A percentile compares a stretch with the other conserved stretches of the same genome.
These are phyloP conservation scores for Bombus consobrinus DNA, from an alignment of 1,140 invertebrate genomes.

Conservation along the genomic window DNA sequence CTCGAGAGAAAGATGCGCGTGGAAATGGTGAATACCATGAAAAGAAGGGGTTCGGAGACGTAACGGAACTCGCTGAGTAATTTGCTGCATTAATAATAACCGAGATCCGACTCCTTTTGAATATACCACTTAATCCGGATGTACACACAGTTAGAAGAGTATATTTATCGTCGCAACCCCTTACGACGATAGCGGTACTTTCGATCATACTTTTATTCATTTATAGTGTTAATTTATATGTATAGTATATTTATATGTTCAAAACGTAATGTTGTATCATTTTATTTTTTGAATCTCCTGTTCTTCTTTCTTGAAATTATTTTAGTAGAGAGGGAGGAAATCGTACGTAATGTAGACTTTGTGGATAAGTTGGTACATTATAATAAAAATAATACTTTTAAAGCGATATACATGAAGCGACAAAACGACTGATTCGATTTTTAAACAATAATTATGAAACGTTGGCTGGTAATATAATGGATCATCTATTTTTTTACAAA, in stretches of 20 bases:
- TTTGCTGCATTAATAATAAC: slow-evolving; percentile 76
- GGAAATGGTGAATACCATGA: slow-evolving; percentile 28
- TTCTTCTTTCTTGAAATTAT: neutral
- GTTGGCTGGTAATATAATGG: too few relatives aligned
- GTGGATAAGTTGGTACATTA: too few relatives aligned
- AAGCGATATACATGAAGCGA: too few relatives aligned
- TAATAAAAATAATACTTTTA: too few relatives aligned
- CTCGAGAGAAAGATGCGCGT: slow-evolving; percentile 17
- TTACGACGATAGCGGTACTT: neutral
- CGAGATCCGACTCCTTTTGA: slow-evolving; percentile 44
- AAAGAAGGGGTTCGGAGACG: slow-evolving; percentile 11
- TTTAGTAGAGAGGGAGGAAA: neutral
- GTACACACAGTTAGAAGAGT: neutral
- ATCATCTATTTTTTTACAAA: too few relatives aligned
- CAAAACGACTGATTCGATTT: too few relatives aligned
- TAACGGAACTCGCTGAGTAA: slow-evolving; percentile 73
- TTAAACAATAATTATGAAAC: too few relatives aligned
- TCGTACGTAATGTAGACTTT: too few relatives aligned
- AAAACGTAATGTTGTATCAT: neutral
- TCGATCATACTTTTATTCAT: neutral
- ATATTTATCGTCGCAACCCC: neutral
- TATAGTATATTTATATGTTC: neutral
- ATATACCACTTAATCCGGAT: slow-evolving; percentile 64
- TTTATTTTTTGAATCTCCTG: neutral
- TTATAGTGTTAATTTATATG: neutral